Conservation (phyloP, 2,888 invertebrate genomes). For the Nymphalis urticae region DNA sequence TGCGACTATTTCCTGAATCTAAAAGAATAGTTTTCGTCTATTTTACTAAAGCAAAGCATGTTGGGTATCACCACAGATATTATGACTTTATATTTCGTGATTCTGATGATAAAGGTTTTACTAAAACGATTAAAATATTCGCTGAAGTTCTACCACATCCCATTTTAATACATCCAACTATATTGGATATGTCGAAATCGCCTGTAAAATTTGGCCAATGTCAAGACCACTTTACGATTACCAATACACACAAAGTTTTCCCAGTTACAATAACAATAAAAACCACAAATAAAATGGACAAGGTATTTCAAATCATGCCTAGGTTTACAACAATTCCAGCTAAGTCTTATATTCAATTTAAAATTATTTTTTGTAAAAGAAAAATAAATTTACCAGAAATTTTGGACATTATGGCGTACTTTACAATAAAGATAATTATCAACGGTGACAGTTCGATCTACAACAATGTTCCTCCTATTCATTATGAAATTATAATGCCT, state of each 20-base stretch:
- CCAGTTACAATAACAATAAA: conserved; percentile 58
- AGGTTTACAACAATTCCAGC: conserved; percentile 51
- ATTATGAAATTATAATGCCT: conserved; percentile 65
- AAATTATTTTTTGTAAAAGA: conserved; percentile 55
- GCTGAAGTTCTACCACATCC: conserved; percentile 65
- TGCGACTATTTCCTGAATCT: conserved; percentile 49
- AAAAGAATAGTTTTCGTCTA: conserved; percentile 50
- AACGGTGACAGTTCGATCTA: conserved; percentile 54
- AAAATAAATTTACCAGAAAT: conserved; percentile 37
- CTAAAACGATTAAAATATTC: conserved; percentile 56
- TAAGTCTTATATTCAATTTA: conserved; percentile 46
- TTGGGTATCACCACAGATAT: conserved; percentile 62
- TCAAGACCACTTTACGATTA: conserved; percentile 54
- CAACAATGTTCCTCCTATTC: conserved; percentile 58
- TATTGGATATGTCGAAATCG: conserved; percentile 64
- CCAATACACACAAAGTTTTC: conserved; percentile 56
- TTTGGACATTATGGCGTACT: conserved; percentile 55
- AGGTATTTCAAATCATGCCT: conserved; percentile 58
- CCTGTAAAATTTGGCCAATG: conserved; percentile 57
- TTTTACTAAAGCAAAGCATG: conserved; percentile 58
- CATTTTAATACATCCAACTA: conserved; percentile 54
- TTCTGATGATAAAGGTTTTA: conserved; percentile 44
- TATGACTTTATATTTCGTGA: conserved; percentile 60
- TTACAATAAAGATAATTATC: conserved; percentile 63
- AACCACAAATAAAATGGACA: conserved; percentile 60